Conservation (phyloP, 2,888 invertebrate species). For the Lumbricus terrestris region DNA sequence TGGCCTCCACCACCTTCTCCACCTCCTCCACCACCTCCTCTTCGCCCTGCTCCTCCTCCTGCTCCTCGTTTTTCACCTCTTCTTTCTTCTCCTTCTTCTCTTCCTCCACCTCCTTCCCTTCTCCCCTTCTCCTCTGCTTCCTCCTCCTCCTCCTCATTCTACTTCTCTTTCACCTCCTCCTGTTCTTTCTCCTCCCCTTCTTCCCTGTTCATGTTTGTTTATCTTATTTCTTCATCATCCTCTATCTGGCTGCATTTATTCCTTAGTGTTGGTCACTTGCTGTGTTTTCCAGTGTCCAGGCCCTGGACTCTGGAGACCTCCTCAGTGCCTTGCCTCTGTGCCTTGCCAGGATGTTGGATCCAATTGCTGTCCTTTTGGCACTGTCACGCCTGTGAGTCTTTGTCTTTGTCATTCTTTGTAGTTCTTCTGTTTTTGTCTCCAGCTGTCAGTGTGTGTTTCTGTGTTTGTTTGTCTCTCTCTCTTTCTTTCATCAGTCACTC, state of each 20-base stretch:
- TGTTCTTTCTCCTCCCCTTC: neutral
- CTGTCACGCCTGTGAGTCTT: neutral
- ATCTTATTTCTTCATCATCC: neutral
- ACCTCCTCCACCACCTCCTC: no score
- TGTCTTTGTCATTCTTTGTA: neutral
- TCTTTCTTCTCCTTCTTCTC: neutral
- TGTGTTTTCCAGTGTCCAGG: neutral
- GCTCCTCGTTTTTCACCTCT: no score
- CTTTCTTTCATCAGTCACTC: neutral
- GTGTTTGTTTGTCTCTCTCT: neutral
- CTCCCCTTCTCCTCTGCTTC: no score
- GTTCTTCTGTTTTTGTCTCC: neutral
- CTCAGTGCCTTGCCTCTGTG: no score
- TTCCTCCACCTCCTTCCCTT: no score
- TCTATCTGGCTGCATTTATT: neutral
- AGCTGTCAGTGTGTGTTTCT: neutral
- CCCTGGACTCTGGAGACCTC: no score
- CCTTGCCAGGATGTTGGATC: no score
- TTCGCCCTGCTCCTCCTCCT: no score
- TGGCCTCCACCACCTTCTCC: no score
- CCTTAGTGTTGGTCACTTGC: neutral
- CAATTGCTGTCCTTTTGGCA: neutral
- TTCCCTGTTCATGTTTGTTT: no score
- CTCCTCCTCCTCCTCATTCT: neutral
- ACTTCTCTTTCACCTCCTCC: neutral